Base-by-base conservation (phyloP, 1,140 invertebrate species). In the Eurosta solidaginis region DNA sequence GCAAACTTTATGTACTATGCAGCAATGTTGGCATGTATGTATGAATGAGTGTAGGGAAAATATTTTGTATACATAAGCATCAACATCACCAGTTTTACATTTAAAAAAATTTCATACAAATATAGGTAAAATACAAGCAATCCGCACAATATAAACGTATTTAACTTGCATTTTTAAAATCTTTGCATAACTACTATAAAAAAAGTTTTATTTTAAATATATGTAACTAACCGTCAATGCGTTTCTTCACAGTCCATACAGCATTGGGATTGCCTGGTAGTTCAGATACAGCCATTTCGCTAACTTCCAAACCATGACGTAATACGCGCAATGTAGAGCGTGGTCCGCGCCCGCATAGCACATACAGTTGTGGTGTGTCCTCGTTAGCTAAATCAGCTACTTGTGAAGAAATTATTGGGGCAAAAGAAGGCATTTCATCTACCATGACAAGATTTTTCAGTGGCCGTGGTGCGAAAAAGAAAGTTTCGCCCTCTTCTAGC, bases 201-300 rank as follows among this genome's bases (percentile, higher is more conserved):
- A 49, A 42, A 10, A 54, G 25, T 47, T 73, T 42, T 7, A 74
- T 45, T 36, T 44, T 52, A 22, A 29, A 27, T 10, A 74, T 47
- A 33, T 6, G 12, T 29, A 63, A 88, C 86, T 86, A 80, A 88
- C 87, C 87, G 91, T 99, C 98, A 86, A 94, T 92, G 88, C 96
- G 93, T 86, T 94, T 92, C 88, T 98, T 98, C 1, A 99, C 98
- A 42, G 98, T 99, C 98, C 98, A 99, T 6, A 99, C 98, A 84
- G 98, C 98, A 90, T 98, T 99, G 10, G 98, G 98, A 88, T 98
- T 99, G 88, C 98, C 98, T 14, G 98, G 98, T 80, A 99, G 89
- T 89, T 99, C 98, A 63, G 97, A 99, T 3, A 99, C 97, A 82
- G 98, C 98, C 98, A 99, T 99, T 89, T 99, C 98, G 0, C 97